A percentile compares a stretch with the other conserved stretches of the same genome.
phyloP scores from a whole-genome alignment of 35 echinoderm and acorn worm species.

The Lytechinus pictus region DNA sequence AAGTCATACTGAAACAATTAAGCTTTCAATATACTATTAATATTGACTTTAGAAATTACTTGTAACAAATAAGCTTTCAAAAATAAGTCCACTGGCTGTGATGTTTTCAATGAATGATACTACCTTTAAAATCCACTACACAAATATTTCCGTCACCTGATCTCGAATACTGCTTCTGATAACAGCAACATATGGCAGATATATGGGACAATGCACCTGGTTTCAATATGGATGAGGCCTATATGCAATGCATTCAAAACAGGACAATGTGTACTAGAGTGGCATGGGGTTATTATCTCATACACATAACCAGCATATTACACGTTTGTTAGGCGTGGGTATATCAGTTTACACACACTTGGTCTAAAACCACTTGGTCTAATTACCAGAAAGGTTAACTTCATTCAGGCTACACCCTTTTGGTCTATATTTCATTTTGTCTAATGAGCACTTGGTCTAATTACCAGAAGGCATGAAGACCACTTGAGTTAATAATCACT shows the following conservation, averaged over 20 bases:
- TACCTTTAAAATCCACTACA: constrained; percentile 5
- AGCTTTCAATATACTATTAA: neutral
- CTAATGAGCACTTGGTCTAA: too few species aligned
- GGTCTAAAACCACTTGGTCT: too few species aligned
- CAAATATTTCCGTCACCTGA: neutral
- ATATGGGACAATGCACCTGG: neutral
- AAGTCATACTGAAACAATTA: neutral
- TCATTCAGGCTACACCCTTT: too few species aligned
- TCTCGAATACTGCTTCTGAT: neutral
- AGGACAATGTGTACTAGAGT: constrained; percentile 1
- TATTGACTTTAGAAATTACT: neutral
- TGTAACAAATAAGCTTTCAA: neutral
- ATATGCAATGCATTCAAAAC: neutral
- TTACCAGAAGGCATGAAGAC: too few species aligned
- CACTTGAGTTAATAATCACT: too few species aligned
- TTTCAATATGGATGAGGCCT: neutral
- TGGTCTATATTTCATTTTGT: too few species aligned
- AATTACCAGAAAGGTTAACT: too few species aligned
- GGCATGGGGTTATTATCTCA: neutral
- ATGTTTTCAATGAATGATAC: neutral
- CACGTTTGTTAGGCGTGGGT: neutral
- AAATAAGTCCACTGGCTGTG: neutral
- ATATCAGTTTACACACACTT: neutral
- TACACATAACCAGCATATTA: neutral
- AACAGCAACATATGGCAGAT: constrained; percentile 2